Evolutionary conservation across 2,113 vertebrate genomes (phyloP), one percentile per base, ranked within the genome.

Genomic region (Ardeotis arabs): DNA sequence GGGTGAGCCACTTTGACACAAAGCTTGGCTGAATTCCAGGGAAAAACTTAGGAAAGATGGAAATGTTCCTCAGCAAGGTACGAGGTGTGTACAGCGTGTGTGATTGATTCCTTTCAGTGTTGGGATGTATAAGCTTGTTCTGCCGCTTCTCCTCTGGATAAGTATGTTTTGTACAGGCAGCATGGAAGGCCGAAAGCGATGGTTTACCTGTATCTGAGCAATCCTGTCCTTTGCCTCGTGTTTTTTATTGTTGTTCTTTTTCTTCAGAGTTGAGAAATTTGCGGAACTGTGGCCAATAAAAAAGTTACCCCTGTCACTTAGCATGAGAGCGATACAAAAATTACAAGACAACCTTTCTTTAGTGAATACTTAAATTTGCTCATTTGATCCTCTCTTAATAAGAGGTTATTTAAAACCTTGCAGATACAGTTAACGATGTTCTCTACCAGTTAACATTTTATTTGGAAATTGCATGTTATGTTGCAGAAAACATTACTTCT

Each of bases 371-470:
- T 69, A 52, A 23, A n/a, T 45, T 28, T 29, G 6, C 23, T 88
- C 1, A 44, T 79, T 72, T 1, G 3, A 39, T 62, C 27, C 29
- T 69, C 7, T 28, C 0, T 0, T 70, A 12, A 31, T 59, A 49
- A 63, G 17, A 6, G 3, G 3, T 91, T 55, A 37, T 35, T 76
- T 50, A 63, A 79, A 79, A 45, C 14, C 4, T 47, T 84, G 31
- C 25, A 37, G 23, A 20, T 63, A 10, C 3, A 80, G 31, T 75
- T 67, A 63, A 24, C 17, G 19, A 53, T 44, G 3, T 62, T 47
- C 63, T 74, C 35, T 62, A 41, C 15, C 8, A 47, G 3, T 37
- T 80, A 59, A 72, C 13, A 2, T 60, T 69, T 47, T n/a, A 31
- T 69, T 68, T 27, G 11, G 64, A 67, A 44, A 29, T 8, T 60